Percentiles rank a stretch among this genome's conserved stretches.
phyloP scores from a whole-genome alignment of 1,140 invertebrate genomes.

The Arion vulgaris region DNA sequence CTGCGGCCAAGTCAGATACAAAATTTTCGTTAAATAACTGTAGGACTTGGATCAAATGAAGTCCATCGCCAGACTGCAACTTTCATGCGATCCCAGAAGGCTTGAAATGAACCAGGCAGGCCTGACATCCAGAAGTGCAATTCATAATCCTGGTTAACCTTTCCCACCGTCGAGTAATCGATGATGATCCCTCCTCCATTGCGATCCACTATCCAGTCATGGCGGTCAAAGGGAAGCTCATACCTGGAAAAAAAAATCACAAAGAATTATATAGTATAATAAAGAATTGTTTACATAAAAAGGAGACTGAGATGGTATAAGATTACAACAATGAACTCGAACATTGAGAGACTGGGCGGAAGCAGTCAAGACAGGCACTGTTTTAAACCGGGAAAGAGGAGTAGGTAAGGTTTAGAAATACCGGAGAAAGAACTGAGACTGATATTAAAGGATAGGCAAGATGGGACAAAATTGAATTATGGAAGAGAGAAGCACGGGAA shows the following conservation, averaged over 20 bases:
- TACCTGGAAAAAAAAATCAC: constrained; percentile 77
- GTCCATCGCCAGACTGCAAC: constrained; percentile 87
- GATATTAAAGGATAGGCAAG: no score
- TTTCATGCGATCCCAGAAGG: constrained; percentile 96
- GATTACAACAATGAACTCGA: no score
- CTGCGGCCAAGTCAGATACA: neutral
- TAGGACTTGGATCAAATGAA: neutral
- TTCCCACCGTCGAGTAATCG: constrained; percentile 94
- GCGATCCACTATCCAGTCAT: constrained; percentile 99
- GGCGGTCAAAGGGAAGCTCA: constrained; percentile 98
- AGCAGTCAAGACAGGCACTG: no score
- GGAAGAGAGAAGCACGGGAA: no score
- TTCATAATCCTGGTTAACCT: constrained; percentile 83
- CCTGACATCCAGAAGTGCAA: constrained; percentile 97
- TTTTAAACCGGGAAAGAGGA: no score
- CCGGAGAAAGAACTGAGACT: no score
- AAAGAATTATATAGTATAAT: no score
- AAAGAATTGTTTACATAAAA: no score
- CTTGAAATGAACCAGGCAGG: constrained; percentile 94
- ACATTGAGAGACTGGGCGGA: no score
- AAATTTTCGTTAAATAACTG: neutral
- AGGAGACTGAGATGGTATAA: no score
- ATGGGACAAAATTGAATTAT: no score
- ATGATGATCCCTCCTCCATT: constrained; percentile 93
- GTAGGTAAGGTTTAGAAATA: no score